Evolutionary conservation across 2,888 invertebrate genomes (phyloP), one percentile per base, ranked within the genome.

Genomic region (Glaucopsyche alexis): DNA sequence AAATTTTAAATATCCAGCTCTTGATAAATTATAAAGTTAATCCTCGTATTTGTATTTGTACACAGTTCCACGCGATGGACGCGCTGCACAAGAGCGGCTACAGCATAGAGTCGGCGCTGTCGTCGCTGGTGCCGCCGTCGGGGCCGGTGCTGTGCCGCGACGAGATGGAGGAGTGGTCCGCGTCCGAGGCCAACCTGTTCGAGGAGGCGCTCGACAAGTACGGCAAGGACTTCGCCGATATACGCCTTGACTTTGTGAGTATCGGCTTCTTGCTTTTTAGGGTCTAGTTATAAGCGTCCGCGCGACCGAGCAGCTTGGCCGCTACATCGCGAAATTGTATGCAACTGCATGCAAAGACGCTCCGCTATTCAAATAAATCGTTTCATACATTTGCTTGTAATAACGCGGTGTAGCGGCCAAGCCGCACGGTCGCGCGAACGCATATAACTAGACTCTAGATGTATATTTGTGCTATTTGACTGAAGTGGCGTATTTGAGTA

Each of bases 131-230:
- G 85, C 99, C 99, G 74, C 96, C 96, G 79, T 97, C 97, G 79
- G 99, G 99, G 16, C 99, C 99, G 38, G 98, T 99, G 81, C 95
- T 99, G 79, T 98, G 98, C 91, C 95, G 99, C 80, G 99, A 99
- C 94, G 99, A 99, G 94, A 98, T 99, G 97, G 99, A 99, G 93
- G 99, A 99, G 93, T 99, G 99, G 99, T 99, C 99, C 81, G 99
- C 99, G 65, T 98, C 98, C 13, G 99, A 99, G 90, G 99, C 99
- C 72, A 99, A 99, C 93, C 95, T 99, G 74, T 99, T 99, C 90
- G 99, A 99, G 92, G 99, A 99, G 93, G 99, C 99, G 65, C 94
- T 99, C 81, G 99, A 98, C 88, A 98, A 98, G 90, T 98, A 98
- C 89, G 99, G 99, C 81, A 99, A 99, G 93, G 99, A 99, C 94